Conservation (phyloP, 2,113 vertebrate species). For the Phylloscopus whistleri region DNA sequence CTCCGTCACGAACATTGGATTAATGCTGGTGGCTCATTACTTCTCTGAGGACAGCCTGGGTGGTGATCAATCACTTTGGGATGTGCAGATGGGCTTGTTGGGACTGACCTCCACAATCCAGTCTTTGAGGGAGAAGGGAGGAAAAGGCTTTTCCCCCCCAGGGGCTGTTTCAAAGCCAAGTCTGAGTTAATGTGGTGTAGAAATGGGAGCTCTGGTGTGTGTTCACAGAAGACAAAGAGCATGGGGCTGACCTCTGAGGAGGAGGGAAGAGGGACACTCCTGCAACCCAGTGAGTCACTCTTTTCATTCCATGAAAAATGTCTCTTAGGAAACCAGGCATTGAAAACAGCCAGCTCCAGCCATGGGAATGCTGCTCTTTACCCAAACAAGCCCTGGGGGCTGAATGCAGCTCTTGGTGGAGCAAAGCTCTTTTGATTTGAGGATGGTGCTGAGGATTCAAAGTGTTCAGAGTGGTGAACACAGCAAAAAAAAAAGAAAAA, state of each 20-base stretch:
- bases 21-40: neutral
- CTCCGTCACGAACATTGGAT: neutral
- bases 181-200: rapidly evolving
- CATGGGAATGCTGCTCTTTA: neutral
- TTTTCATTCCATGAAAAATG: neutral
- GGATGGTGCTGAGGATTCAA: neutral
- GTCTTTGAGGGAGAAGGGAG: neutral
- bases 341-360: neutral
- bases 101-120: neutral
- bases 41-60: neutral
- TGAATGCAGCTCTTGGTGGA: neutral
- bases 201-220: neutral
- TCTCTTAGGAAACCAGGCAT: neutral
- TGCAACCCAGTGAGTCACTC: neutral
- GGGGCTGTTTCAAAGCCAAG: neutral
- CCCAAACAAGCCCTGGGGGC: neutral
- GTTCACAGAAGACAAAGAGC: neutral
- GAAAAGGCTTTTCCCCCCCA: neutral
- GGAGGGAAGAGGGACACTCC: neutral
- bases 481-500: neutral
- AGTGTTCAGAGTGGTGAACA: neutral
- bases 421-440: neutral
- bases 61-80: neutral
- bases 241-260: neutral
- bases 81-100: neutral